Conservation (phyloP, 2,113 vertebrate genomes). For the Aythya baeri region DNA sequence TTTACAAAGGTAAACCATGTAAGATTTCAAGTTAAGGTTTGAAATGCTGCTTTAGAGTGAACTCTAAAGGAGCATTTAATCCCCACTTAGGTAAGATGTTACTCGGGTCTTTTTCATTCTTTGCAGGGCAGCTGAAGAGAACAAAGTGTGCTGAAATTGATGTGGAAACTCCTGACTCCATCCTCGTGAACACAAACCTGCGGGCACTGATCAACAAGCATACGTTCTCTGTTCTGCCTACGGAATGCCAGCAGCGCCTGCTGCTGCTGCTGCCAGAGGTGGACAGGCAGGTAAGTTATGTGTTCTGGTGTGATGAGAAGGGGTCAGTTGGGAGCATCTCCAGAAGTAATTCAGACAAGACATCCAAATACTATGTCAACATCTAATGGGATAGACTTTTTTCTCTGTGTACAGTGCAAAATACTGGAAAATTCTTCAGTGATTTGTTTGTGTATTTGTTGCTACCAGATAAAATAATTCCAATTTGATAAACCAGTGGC, state of each 20-base stretch:
- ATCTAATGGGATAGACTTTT: not conserved
- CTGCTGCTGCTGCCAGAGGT: slow-evolving; percentile 92
- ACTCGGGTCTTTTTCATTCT: not conserved
- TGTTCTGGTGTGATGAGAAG: not conserved
- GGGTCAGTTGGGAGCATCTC: accelerated
- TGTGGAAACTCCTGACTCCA: slow-evolving; percentile 97
- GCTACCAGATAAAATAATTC: not conserved
- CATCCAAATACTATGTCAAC: accelerated
- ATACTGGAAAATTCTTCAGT: not conserved
- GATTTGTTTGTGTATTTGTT: not conserved
- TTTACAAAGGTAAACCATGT: accelerated
- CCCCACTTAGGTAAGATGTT: not conserved
- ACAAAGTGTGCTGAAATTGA: slow-evolving; percentile 91
- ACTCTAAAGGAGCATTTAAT: not conserved
- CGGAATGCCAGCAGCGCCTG: slow-evolving; percentile 90
- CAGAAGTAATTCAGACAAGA: not conserved
- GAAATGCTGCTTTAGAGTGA: accelerated
- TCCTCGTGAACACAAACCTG: slow-evolving; percentile 97
- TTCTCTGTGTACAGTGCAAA: not conserved
- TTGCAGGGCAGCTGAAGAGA: slow-evolving; percentile 91
- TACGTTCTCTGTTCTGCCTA: slow-evolving; percentile 89
- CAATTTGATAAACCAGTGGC: not conserved
- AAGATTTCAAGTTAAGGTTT: accelerated
- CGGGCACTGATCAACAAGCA: slow-evolving; percentile 97
- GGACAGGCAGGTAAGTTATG: slow-evolving; percentile 87